phyloP scores from a whole-genome alignment of 2,797 vertebrate species.

The Florisuga fusca region DNA sequence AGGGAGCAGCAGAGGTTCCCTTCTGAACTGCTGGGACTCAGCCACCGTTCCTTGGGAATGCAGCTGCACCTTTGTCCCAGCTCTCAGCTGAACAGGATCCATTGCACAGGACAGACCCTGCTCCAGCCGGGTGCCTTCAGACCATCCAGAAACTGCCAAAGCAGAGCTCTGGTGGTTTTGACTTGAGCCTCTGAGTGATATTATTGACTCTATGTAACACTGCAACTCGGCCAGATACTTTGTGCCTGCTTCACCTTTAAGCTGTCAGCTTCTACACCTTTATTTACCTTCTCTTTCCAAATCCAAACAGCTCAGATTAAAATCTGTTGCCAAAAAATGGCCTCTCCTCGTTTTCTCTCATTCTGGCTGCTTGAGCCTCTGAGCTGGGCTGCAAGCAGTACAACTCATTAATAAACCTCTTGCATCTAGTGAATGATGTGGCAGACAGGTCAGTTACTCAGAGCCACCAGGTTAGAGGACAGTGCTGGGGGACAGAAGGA shows the following conservation, averaged over 20 bases:
- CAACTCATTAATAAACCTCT: neutral
- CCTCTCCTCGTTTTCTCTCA: neutral
- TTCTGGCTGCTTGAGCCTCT: neutral
- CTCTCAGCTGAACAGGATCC: fast-evolving
- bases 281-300: neutral
- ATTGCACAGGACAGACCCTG: neutral
- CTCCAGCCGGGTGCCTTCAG: neutral
- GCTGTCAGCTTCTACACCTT: neutral
- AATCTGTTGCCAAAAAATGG: neutral
- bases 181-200: neutral
- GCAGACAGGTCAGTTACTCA: neutral
- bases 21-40: neutral
- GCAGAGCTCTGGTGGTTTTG: neutral
- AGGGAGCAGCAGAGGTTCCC: neutral
- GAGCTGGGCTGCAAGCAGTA: neutral
- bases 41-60: neutral
- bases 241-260: neutral
- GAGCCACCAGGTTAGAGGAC: neutral
- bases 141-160: fast-evolving
- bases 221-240: neutral
- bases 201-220: neutral
- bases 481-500: neutral
- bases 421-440: neutral
- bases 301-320: neutral
- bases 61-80: neutral